Evolutionary conservation across 1,140 invertebrate species (phyloP).

Genomic region (Xylocopa sonorina): DNA sequence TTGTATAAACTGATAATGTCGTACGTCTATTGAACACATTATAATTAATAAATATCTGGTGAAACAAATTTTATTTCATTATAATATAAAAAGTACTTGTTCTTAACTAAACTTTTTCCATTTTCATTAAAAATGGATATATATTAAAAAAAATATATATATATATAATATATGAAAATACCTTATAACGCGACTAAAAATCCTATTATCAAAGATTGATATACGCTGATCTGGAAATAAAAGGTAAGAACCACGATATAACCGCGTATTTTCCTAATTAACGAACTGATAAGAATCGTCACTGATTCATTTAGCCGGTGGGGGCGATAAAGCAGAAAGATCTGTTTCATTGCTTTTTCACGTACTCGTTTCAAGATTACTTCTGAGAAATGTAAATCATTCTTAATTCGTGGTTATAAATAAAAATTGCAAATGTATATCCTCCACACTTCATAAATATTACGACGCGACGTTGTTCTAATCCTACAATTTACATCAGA

Average conservation of each 20-base stretch:
- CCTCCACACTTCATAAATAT: background rate
- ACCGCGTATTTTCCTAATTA: background rate
- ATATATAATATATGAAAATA: no score
- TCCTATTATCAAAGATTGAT: background rate
- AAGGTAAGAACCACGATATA: background rate
- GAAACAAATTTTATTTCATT: no score
- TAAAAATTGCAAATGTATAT: background rate
- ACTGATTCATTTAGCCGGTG: conserved; percentile 31
- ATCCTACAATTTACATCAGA: background rate
- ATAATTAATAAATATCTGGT: background rate
- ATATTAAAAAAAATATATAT: background rate
- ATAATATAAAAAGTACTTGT: no score
- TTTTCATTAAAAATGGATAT: background rate
- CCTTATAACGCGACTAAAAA: no score
- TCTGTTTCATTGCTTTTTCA: background rate
- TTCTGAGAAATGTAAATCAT: background rate
- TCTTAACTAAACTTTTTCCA: no score
- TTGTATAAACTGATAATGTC: no score
- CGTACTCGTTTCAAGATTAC: background rate
- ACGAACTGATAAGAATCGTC: background rate
- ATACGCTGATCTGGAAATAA: no score
- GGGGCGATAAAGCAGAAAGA: background rate
- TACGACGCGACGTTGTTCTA: no score
- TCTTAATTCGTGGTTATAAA: background rate
- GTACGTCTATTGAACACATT: background rate